phyloP scores from a whole-genome alignment of 2,797 vertebrate species.

The Silurus aristotelis region DNA sequence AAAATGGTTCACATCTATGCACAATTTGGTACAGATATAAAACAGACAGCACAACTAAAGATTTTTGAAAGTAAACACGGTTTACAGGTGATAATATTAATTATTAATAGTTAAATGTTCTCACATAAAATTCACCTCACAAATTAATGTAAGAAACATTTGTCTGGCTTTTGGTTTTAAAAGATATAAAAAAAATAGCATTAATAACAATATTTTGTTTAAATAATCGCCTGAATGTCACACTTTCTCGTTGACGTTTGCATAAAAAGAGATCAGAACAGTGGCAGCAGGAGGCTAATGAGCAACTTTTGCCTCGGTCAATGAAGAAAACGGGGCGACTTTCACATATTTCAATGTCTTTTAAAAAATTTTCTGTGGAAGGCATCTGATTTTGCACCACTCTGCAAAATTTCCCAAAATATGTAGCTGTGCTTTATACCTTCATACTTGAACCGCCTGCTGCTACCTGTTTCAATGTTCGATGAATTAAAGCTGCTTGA shows the following conservation, averaged over 20 bases:
- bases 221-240: not conserved
- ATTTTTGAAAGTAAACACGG: too few species aligned
- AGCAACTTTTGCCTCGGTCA: not conserved
- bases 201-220: not conserved
- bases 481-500: not conserved
- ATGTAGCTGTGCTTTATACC: not conserved
- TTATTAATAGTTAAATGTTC: too few species aligned
- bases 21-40: too few species aligned
- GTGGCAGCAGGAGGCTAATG: not conserved
- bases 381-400: not conserved
- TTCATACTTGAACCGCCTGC: constrained; percentile 15
- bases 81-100: too few species aligned
- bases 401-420: not conserved
- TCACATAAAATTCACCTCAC: too few species aligned
- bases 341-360: not conserved
- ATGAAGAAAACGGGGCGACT: not conserved
- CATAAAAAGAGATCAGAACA: not conserved
- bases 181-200: not conserved
- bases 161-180: not conserved
- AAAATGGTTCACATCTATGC: too few species aligned
- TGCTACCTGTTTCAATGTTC: not conserved
- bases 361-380: not conserved
- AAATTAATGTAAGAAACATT: not conserved
- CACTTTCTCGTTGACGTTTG: not conserved
- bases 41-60: too few species aligned